Conservation (phyloP, 1,140 invertebrate species). For the Chionoecetes opilio region DNA sequence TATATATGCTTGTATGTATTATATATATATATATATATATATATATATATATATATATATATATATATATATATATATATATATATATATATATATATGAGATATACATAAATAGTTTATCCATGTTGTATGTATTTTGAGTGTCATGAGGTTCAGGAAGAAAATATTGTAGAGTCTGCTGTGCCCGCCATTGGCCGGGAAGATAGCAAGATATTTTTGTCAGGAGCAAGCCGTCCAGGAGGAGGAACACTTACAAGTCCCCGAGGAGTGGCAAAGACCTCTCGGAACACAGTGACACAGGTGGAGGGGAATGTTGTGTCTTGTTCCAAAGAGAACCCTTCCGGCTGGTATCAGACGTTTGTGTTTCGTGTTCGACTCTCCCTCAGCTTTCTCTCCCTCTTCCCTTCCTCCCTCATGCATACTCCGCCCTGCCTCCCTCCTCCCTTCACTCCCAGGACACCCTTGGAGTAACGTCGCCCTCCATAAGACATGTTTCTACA, state of each 20-base stretch:
- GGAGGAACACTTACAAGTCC: slow-evolving; percentile 16
- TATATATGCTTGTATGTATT: neutral
- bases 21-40: slow-evolving; percentile 2
- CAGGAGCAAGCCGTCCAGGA: neutral
- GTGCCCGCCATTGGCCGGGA: neutral
- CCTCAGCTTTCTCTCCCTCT: slow-evolving; percentile 13
- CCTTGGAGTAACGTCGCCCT: neutral
- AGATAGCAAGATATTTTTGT: neutral
- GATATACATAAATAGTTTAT: neutral
- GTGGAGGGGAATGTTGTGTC: slow-evolving; percentile 4
- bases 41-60: slow-evolving; percentile 18
- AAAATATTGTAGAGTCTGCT: neutral
- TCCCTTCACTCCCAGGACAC: neutral
- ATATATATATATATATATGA: slow-evolving; percentile 18
- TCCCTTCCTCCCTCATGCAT: slow-evolving; percentile 29
- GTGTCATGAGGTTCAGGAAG: neutral
- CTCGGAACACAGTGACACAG: neutral
- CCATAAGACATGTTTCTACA: slow-evolving; percentile 1
- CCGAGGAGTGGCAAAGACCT: neutral
- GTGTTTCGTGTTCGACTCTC: slow-evolving; percentile 30
- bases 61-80: slow-evolving; percentile 18
- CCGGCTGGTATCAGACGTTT: neutral
- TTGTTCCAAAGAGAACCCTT: slow-evolving; percentile 21
- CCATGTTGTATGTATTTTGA: neutral
- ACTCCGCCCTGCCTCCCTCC: neutral